Conservation (phyloP, 2,888 invertebrate species). For the Netelia melanura region DNA sequence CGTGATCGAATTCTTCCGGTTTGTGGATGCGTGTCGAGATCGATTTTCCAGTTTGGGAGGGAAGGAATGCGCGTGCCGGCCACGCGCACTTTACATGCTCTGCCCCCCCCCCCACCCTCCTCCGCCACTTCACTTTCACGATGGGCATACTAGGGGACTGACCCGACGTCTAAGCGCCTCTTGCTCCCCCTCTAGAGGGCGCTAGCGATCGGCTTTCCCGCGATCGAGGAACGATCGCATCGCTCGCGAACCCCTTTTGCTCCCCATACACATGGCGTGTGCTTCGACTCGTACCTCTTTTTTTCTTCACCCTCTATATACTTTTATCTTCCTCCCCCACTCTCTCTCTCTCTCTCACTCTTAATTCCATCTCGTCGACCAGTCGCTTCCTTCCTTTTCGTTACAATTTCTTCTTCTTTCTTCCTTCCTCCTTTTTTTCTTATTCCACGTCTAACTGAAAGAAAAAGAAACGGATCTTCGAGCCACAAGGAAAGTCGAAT, state of each 20-base stretch:
- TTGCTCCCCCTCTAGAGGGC: conserved; percentile 2
- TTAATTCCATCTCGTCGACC: conserved; percentile 20
- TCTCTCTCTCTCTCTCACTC: neutral
- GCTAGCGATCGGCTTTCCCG: neutral
- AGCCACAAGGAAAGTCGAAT: neutral
- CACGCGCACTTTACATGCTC: conserved; percentile 72
- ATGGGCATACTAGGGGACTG: conserved; percentile 25
- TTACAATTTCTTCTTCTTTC: conserved; percentile 5
- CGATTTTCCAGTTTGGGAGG: conserved; percentile 71
- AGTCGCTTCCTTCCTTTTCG: conserved; percentile 42
- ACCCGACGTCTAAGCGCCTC: neutral
- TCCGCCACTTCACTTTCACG: neutral
- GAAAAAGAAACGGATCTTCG: conserved; percentile 15
- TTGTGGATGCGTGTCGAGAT: conserved; percentile 70
- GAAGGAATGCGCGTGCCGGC: conserved; percentile 67
- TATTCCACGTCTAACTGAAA: conserved; percentile 8
- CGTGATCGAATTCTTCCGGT: conserved; percentile 71
- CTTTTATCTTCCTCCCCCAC: neutral
- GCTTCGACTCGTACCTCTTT: neutral
- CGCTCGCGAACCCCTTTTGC: neutral
- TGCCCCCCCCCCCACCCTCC: neutral
- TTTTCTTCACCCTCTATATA: conserved; percentile 18
- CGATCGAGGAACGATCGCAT: conserved; percentile 2
- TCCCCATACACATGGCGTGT: conserved; percentile 14
- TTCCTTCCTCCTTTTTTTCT: neutral